A percentile compares a stretch with the other conserved stretches of the same genome.
Evolutionary conservation across 1,140 invertebrate species (phyloP).

Genomic region (Steinernema feltiae): DNA sequence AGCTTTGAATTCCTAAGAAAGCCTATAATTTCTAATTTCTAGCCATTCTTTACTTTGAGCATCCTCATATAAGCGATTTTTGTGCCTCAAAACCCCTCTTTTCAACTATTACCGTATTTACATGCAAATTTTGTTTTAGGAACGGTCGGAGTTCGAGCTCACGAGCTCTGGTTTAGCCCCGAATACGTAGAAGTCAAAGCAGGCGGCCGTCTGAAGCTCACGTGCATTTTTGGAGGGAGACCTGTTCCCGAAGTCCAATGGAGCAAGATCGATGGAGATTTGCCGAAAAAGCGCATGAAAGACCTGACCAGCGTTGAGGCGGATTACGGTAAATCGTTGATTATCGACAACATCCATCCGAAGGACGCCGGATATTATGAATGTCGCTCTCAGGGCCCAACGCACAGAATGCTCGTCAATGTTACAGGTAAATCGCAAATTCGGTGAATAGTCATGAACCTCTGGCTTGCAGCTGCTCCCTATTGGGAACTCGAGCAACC

Average conservation of each 20-base stretch:
- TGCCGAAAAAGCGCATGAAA: slow-evolving; percentile 41
- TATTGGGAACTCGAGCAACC: slow-evolving; percentile 83
- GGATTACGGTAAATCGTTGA: slow-evolving; percentile 40
- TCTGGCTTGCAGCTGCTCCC: slow-evolving; percentile 76
- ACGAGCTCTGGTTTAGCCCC: slow-evolving; percentile 26
- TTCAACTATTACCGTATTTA: no score
- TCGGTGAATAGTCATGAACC: no score
- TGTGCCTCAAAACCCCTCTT: no score
- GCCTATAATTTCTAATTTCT: no score
- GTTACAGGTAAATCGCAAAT: not conserved
- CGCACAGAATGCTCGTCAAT: slow-evolving; percentile 33
- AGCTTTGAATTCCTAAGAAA: no score
- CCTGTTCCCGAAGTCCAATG: slow-evolving; percentile 38
- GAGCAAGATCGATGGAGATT: slow-evolving; percentile 38
- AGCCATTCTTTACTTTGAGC: no score
- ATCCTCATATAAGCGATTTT: no score
- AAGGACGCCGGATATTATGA: slow-evolving; percentile 43
- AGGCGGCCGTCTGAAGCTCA: slow-evolving; percentile 43
- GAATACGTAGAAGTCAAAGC: slow-evolving; percentile 37
- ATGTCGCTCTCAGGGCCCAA: slow-evolving; percentile 30
- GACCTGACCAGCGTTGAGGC: slow-evolving; percentile 23
- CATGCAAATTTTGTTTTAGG: slow-evolving; percentile 25
- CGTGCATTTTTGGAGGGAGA: slow-evolving; percentile 48
- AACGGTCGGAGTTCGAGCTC: slow-evolving; percentile 14
- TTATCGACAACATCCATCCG: slow-evolving; percentile 46